Evolutionary conservation across 2,113 vertebrate species (phyloP).

Genomic region (Phoxinus phoxinus): DNA sequence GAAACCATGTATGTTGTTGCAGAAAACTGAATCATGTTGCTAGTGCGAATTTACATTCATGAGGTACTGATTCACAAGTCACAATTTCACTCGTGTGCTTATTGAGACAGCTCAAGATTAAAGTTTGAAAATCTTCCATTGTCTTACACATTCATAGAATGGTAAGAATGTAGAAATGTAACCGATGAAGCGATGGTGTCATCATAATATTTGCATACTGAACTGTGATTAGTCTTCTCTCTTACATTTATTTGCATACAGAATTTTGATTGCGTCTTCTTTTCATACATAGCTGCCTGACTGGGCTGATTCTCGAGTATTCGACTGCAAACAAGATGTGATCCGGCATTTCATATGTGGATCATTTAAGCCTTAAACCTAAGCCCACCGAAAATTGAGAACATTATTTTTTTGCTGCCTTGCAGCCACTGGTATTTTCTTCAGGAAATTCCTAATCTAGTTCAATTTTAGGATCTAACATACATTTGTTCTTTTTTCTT

Average conservation of each 20-base stretch:
- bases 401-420: neutral
- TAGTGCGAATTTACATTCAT: neutral
- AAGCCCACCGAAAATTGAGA: neutral
- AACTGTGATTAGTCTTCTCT: neutral
- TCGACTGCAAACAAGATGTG: neutral
- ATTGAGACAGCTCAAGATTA: neutral
- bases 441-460: neutral
- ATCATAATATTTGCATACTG: neutral
- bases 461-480: neutral
- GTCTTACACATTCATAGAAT: neutral
- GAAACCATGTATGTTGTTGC: neutral
- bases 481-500: slow-evolving; percentile 12
- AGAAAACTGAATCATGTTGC: neutral
- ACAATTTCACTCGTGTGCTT: neutral
- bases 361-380: neutral
- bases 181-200: neutral
- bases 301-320: neutral
- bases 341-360: neutral
- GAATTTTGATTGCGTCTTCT: neutral
- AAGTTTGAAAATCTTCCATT: neutral
- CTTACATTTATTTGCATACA: neutral
- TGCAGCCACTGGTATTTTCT: neutral
- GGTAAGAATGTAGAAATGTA: neutral
- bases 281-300: neutral
- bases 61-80: neutral